Conservation (phyloP, 2,888 invertebrate species). For the Limulus polyphemus region DNA sequence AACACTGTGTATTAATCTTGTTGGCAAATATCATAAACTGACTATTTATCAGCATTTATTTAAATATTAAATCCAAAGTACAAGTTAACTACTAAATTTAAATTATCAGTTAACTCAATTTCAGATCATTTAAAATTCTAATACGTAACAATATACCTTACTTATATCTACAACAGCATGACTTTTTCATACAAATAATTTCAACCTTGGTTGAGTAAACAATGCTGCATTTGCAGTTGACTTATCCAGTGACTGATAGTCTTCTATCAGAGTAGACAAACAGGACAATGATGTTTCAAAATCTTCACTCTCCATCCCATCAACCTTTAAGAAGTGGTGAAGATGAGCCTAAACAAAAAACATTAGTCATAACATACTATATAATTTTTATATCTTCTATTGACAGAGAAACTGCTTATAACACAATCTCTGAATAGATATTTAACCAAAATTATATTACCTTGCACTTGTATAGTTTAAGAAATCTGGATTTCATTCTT, state of each 20-base stretch:
- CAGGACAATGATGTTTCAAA: constrained; percentile 28
- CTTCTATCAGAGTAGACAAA: constrained; percentile 15
- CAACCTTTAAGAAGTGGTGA: constrained; percentile 38
- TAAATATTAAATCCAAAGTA: too few relatives aligned
- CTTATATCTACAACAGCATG: background rate
- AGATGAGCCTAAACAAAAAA: constrained; percentile 35
- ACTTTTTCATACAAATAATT: constrained; percentile 5
- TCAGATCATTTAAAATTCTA: too few relatives aligned
- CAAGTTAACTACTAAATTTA: too few relatives aligned
- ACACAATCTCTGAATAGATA: background rate
- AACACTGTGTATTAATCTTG: too few relatives aligned
- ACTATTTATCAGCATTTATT: too few relatives aligned
- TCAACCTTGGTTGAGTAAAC: constrained; percentile 5
- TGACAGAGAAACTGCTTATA: background rate
- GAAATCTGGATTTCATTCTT: constrained; percentile 35
- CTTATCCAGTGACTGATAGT: constrained; percentile 10
- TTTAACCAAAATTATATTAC: constrained; percentile 22
- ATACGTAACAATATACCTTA: too few relatives aligned
- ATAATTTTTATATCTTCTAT: background rate
- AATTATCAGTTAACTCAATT: too few relatives aligned
- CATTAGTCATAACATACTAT: background rate
- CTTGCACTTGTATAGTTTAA: constrained; percentile 37
- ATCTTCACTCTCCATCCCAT: constrained; percentile 35
- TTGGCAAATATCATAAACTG: too few relatives aligned
- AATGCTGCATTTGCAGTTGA: too few relatives aligned